These are phyloP conservation scores for Unio pictorum DNA, from an alignment of 2,888 invertebrate species.

Conservation along the genomic window DNA sequence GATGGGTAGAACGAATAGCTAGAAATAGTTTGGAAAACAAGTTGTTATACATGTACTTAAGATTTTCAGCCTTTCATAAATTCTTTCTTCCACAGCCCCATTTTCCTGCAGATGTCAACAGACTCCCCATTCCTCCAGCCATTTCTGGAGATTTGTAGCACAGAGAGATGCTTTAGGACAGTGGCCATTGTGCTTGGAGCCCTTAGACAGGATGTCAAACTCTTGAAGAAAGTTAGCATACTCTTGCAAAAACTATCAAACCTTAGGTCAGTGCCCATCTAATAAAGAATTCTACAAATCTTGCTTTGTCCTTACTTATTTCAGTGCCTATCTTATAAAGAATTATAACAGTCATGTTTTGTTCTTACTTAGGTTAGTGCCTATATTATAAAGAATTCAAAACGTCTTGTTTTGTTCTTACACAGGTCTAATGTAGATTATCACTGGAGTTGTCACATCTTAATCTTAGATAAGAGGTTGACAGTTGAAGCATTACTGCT, in stretches of 20 bases:
- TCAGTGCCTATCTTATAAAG: slow-evolving; percentile 18
- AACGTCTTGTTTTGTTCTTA: no score
- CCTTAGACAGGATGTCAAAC: slow-evolving; percentile 58
- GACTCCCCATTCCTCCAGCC: slow-evolving; percentile 63
- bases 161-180: slow-evolving; percentile 67
- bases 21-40: no score
- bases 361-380: slow-evolving; percentile 46
- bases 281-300: no score
- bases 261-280: slow-evolving; percentile 47
- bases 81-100: slow-evolving; percentile 50
- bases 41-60: no score
- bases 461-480: no score
- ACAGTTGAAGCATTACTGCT: no score
- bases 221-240: slow-evolving; percentile 67
- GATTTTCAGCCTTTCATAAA: neutral
- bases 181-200: slow-evolving; percentile 64
- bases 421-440: no score
- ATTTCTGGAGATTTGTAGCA: slow-evolving; percentile 67
- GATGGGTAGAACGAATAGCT: no score
- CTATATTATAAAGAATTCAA: no score
- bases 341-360: no score
- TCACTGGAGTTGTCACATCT: no score
- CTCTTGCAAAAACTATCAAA: slow-evolving; percentile 69
- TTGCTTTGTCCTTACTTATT: no score
- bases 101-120: slow-evolving; percentile 66